A percentile compares a stretch with the other conserved stretches of the same genome.
These are phyloP conservation scores for Acrocyrtus sp. DNA, from an alignment of 2,888 invertebrate species.

Conservation along the genomic window DNA sequence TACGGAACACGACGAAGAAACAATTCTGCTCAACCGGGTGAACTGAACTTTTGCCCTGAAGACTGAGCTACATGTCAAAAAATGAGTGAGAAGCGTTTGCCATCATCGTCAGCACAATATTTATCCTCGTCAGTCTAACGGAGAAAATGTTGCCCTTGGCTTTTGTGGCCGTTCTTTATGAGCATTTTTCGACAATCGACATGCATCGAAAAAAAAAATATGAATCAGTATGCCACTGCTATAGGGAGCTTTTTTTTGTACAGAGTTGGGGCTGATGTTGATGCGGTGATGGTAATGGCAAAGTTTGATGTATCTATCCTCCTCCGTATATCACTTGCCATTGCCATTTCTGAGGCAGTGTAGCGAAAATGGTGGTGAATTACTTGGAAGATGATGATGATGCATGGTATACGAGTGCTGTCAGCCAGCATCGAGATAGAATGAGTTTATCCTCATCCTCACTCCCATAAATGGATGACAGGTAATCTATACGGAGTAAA, in stretches of 20 bases:
- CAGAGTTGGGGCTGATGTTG: not conserved
- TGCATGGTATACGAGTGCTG: conserved; percentile 45
- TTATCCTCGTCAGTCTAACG: conserved; percentile 26
- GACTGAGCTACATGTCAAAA: too few species aligned
- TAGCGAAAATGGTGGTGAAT: too few species aligned
- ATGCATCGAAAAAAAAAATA: conserved; percentile 2
- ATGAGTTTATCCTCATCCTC: conserved; percentile 44
- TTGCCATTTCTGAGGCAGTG: too few species aligned
- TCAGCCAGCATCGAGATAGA: conserved; percentile 49
- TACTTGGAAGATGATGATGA: conserved; percentile 18
- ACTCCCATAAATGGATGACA: conserved; percentile 51
- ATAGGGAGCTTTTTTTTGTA: too few species aligned
- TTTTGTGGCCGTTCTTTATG: conserved; percentile 22
- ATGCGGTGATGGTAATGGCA: not conserved
- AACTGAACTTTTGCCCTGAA: conserved; percentile 39
- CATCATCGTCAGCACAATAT: too few species aligned
- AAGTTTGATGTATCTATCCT: too few species aligned
- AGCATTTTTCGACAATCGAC: conserved; percentile 3
- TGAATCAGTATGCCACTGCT: conserved; percentile 46
- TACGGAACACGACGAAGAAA: too few species aligned
- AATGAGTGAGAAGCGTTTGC: too few species aligned
- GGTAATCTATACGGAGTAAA: conserved; percentile 42
- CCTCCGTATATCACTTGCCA: too few species aligned
- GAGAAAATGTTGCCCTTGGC: conserved; percentile 51
- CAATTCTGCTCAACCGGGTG: conserved; percentile 27